phyloP scores from a whole-genome alignment of 2,113 vertebrate species.

The Sclerurus mexicanus region DNA sequence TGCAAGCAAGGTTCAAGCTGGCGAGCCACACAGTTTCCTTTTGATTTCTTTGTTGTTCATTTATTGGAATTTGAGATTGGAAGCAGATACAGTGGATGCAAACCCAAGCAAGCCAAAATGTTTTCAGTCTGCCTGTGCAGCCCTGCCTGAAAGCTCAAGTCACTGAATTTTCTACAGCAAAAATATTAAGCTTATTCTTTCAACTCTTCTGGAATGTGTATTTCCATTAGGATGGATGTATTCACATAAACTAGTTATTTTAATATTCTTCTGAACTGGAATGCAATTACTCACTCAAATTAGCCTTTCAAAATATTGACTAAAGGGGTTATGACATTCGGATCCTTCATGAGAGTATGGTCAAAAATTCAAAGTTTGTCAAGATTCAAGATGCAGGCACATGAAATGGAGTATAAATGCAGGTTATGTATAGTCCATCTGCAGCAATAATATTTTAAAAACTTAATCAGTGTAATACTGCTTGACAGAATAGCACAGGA shows the following conservation, averaged over 20 bases:
- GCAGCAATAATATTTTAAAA: constrained; percentile 46
- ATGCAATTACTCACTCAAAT: constrained; percentile 61
- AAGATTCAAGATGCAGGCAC: background rate
- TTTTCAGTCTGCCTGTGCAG: constrained; percentile 33
- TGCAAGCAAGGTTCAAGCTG: constrained; percentile 66
- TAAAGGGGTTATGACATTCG: constrained; percentile 48
- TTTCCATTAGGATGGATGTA: constrained; percentile 54
- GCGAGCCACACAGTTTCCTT: constrained; percentile 52
- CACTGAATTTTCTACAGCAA: constrained; percentile 44
- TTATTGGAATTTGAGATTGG: constrained; percentile 64
- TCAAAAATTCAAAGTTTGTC: constrained; percentile 43
- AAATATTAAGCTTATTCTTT: constrained; percentile 46
- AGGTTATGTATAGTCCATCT: constrained; percentile 53
- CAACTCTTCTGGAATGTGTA: constrained; percentile 48
- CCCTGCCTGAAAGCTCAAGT: constrained; percentile 48
- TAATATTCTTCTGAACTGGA: constrained; percentile 57
- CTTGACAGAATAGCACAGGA: constrained; percentile 51
- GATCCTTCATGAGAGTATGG: constrained; percentile 25
- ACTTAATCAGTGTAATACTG: constrained; percentile 59
- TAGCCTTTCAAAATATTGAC: constrained; percentile 56
- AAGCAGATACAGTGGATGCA: constrained; percentile 56
- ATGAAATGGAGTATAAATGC: constrained; percentile 55
- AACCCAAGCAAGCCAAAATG: constrained; percentile 47
- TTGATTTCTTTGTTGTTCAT: constrained; percentile 60
- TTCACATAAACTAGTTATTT: constrained; percentile 45